Evolutionary conservation across 2,113 vertebrate species (phyloP), one percentile per base, ranked within the genome.

Genomic region (Rhombomys opimus): DNA sequence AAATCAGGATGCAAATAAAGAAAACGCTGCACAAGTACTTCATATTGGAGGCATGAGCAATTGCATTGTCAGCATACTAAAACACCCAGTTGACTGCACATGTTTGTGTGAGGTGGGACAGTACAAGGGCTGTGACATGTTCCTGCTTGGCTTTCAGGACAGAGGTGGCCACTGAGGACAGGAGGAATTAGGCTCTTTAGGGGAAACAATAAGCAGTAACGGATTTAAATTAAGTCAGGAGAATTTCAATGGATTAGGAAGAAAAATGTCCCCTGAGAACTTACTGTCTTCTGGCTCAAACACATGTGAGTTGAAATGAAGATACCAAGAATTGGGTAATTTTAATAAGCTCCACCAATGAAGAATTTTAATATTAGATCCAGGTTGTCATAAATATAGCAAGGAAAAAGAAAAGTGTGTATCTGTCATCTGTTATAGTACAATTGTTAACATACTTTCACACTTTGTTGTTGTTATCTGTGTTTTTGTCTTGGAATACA

Each of bases 281-380:
- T 96, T 95, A 95, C 92, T 95, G 95, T 94, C 9, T 76, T 86
- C 87, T 92, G 85, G 72, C n/a, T 81, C 88, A 86, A 4, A 89
- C 87, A 93, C 38, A 0, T 17, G 30, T 76, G 72, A 70, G 78
- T 89, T 91, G 73, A 52, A 57, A 35, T 81, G 82, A 95, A 95
- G 96, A 86, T 96, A 13, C 72, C 87, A 94, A 89, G 46, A 86
- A 70, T 30, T 96, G 41, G 32, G 54, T 87, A 80, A 92, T 94
- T 97, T 95, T 54, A 94, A 94, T 96, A 95, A 68, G 5, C 9
- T 23, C 80, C 52, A 68, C 50, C 50, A 46, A 50, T 82, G 27
- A 91, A 91, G 10, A 93, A 2, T 80, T 84, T 85, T 76, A 61
- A 77, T 20, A 82, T 1, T 90, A 93, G 15, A 30, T 82, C 23